Percentiles rank a stretch among this genome's conserved stretches.
These are phyloP conservation scores for Drosophila stalkeri DNA, from an alignment of 2,888 invertebrate genomes.

Conservation along the genomic window DNA sequence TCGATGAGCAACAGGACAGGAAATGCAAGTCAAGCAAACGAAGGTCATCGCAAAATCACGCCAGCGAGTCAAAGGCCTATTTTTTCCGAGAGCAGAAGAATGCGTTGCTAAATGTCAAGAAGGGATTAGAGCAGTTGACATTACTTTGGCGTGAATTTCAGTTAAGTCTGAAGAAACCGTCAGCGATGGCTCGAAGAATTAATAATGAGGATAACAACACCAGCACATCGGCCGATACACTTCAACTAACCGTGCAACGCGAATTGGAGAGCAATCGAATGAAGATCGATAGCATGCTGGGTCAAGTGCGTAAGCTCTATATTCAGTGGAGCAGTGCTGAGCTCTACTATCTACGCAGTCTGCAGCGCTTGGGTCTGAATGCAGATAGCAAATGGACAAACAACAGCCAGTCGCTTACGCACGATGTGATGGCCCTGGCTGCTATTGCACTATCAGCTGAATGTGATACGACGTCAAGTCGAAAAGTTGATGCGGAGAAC, in stretches of 20 bases:
- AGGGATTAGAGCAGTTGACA: slow-evolving; percentile 81
- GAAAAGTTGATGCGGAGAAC: not conserved
- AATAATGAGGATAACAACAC: not conserved
- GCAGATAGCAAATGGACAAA: slow-evolving; percentile 20
- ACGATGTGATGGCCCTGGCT: slow-evolving; percentile 67
- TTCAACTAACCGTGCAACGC: slow-evolving; percentile 55
- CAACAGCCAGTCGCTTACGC: slow-evolving; percentile 33
- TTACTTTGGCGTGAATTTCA: slow-evolving; percentile 80
- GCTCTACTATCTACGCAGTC: slow-evolving; percentile 70
- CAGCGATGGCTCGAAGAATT: not conserved
- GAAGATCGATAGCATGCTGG: slow-evolving; percentile 53
- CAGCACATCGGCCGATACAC: slow-evolving; percentile 10
- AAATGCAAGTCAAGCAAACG: slow-evolving; percentile 11
- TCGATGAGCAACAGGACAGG: slow-evolving; percentile 17
- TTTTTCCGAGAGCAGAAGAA: slow-evolving; percentile 81
- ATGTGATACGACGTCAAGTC: slow-evolving; percentile 15
- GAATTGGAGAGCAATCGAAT: slow-evolving; percentile 51
- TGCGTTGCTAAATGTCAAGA: slow-evolving; percentile 82
- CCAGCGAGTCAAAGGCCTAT: slow-evolving; percentile 39
- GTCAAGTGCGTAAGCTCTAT: slow-evolving; percentile 58
- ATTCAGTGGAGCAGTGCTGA: slow-evolving; percentile 74
- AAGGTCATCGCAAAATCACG: not conserved
- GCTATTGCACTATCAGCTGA: slow-evolving; percentile 76
- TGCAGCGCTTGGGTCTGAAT: slow-evolving; percentile 64
- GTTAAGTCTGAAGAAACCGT: slow-evolving; percentile 36